Evolutionary conservation across 2,797 vertebrate genomes (phyloP).

Genomic region (Peromyscus eremicus): DNA sequence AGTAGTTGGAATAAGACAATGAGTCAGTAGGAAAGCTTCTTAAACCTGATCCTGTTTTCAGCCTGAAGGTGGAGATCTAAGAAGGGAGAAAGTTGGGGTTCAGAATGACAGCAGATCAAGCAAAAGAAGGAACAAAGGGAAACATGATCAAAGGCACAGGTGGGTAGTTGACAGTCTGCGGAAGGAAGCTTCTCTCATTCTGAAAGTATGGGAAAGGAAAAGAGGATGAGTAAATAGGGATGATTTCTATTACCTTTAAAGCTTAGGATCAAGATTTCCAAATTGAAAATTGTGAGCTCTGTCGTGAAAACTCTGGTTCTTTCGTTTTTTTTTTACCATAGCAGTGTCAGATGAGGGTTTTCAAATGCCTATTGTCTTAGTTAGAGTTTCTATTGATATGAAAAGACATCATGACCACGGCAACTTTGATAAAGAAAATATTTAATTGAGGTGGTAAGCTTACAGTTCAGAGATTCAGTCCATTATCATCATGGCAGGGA

Average conservation of each 20-base stretch:
- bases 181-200: not conserved
- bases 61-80: not conserved
- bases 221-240: not conserved
- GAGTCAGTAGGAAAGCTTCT: not conserved
- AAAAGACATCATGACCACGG: no score
- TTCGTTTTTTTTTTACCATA: constrained; percentile 22
- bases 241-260: not conserved
- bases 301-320: not conserved
- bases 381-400: not conserved
- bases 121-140: not conserved
- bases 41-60: not conserved
- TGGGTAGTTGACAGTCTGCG: not conserved
- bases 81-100: not conserved
- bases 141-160: not conserved
- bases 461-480: not conserved
- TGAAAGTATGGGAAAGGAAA: constrained; percentile 11
- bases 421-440: not conserved
- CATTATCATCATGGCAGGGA: not conserved
- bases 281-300: not conserved
- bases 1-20: not conserved
- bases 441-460: not conserved
- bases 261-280: constrained; percentile 15
- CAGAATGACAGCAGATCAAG: not conserved
- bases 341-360: not conserved
- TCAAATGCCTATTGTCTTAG: not conserved